Base-by-base conservation (phyloP, 1,140 invertebrate species). In the Goniozus legneri region DNA sequence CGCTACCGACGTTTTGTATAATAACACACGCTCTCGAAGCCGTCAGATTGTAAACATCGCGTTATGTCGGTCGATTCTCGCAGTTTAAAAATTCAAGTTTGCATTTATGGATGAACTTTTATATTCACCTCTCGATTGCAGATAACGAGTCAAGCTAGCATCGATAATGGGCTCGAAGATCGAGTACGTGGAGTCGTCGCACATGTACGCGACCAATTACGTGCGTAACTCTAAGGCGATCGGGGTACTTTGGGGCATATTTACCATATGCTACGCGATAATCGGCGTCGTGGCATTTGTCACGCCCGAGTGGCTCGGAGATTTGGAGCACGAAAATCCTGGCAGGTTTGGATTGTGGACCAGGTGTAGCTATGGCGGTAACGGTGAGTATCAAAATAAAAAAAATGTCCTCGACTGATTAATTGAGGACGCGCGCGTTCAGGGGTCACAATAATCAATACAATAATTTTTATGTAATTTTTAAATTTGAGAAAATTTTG, bases 201-300 rank as follows among this genome's bases (percentile, higher is more conserved):
- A 93, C 73, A 83, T 92, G 67, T 91, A 93, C 72, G 90, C 89
- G 39, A 89, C 90, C 15, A 95, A 91, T 74, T 97, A 97, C 74
- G 88, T 95, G 32, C 82, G 94, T 62, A 97, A 97, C 81, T 94
- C 91, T 35, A 92, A 95, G 78, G 94, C 95, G 30, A 94, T 98
- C 43, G 94, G 92, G 31, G 92, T 98, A 13, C 79, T 97, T 34
- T 98, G 96, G 96, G 94, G 88, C 15, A 91, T 97, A 56, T 97
- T 98, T 70, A 90, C 91, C 41, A 90, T 97, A 63, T 97, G 95
- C 75, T 97, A 94, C 73, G 91, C 92, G 38, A 97, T 98, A 59
- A 95, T 98, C 61, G 87, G 87, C 44, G 85, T 95, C 45, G 92
- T 98, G 13, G 89, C 93, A 0, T 96, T 98, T 69, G 84, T 97